phyloP scores from a whole-genome alignment of 2,113 vertebrate species.

The Chunga burmeisteri region DNA sequence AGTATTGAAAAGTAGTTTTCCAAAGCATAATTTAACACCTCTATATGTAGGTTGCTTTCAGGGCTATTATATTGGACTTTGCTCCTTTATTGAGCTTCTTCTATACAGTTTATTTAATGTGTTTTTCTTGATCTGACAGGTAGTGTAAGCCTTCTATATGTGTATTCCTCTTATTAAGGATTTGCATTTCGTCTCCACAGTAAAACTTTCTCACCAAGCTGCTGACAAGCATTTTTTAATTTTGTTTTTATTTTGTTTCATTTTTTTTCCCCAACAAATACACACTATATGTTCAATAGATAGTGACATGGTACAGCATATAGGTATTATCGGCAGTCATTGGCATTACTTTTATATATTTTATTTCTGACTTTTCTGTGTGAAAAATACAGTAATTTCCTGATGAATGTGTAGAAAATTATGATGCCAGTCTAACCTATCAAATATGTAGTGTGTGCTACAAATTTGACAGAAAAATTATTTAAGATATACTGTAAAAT shows the following conservation, averaged over 20 bases:
- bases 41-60: not conserved
- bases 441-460: not conserved
- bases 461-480: not conserved
- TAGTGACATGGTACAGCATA: not conserved
- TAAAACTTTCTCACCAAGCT: not conserved
- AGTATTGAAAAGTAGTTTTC: not conserved
- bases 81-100: not conserved
- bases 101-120: not conserved
- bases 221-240: not conserved
- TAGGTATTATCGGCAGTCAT: not conserved
- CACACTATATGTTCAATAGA: not conserved
- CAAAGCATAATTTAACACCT: not conserved
- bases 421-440: not conserved
- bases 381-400: not conserved
- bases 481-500: conserved; percentile 16
- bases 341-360: not conserved
- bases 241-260: not conserved
- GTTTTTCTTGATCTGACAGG: not conserved
- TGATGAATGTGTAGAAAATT: not conserved
- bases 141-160: not conserved
- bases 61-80: not conserved
- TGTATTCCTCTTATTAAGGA: not conserved
- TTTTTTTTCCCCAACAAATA: not conserved
- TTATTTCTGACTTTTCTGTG: not conserved
- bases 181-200: not conserved